A percentile compares a stretch with the other conserved stretches of the same genome.
phyloP scores from a whole-genome alignment of 2,797 vertebrate species.

The Pangasius sanitwongsei region DNA sequence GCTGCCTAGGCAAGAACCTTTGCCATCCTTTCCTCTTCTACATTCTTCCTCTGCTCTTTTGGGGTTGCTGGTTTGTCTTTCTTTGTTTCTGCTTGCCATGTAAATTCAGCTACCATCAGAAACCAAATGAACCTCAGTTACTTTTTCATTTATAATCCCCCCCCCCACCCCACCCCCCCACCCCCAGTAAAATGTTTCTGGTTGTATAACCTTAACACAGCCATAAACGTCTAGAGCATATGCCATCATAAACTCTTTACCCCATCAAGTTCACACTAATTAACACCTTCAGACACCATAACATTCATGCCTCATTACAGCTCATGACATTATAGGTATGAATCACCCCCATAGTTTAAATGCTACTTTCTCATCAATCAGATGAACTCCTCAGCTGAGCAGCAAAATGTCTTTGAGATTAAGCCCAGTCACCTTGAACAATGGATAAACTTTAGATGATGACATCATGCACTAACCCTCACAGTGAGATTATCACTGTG shows the following conservation, averaged over 20 bases:
- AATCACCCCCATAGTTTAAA: not conserved
- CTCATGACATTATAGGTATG: not conserved
- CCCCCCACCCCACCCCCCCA: too few species aligned
- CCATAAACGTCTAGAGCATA: not conserved
- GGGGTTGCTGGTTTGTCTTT: not conserved
- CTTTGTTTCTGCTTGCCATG: not conserved
- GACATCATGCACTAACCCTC: not conserved
- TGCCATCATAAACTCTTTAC: not conserved
- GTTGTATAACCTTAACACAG: not conserved
- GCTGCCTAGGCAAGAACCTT: not conserved
- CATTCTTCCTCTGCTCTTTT: conserved; percentile 1
- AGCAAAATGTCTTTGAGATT: not conserved
- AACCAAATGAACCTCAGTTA: not conserved
- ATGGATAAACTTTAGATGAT: not conserved
- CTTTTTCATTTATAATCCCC: not conserved
- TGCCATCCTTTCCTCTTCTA: not conserved
- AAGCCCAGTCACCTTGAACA: conserved; percentile 20
- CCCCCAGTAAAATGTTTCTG: not conserved
- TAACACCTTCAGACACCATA: not conserved
- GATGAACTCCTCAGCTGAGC: not conserved
- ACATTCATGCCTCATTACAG: not conserved
- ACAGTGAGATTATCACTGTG: conserved; percentile 1
- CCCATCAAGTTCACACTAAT: not conserved
- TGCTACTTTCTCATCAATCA: not conserved
- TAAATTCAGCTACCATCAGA: not conserved